A percentile compares a stretch with the other conserved stretches of the same genome.
Conservation (phyloP, 2,888 invertebrate genomes). For the Epistrophe eligans region DNA sequence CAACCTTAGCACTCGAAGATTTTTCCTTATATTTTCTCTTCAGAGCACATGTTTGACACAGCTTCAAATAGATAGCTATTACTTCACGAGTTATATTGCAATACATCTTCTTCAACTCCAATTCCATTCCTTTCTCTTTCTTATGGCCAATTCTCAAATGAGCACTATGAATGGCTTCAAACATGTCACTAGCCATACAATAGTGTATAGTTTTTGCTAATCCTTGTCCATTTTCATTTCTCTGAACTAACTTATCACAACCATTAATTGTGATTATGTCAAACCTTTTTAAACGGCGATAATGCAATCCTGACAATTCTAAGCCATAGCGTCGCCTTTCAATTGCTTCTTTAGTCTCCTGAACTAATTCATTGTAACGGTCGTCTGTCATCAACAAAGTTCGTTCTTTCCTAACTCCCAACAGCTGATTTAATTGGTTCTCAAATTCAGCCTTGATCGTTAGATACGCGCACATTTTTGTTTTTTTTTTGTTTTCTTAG, state of each 20-base stretch:
- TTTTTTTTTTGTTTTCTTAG: background rate
- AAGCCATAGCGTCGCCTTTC: conserved; percentile 28
- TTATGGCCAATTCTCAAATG: conserved; percentile 65
- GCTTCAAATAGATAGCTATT: conserved; percentile 57
- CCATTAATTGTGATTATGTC: conserved; percentile 45
- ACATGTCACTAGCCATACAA: conserved; percentile 56
- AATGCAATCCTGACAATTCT: conserved; percentile 45
- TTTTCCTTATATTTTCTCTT: conserved; percentile 37
- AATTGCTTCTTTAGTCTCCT: conserved; percentile 45
- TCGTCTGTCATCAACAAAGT: conserved; percentile 46
- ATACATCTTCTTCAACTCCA: conserved; percentile 57
- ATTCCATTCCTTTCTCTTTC: conserved; percentile 62
- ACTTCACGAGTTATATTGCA: conserved; percentile 66
- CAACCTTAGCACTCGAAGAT: conserved; percentile 9
- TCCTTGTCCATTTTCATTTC: conserved; percentile 16
- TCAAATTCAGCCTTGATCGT: conserved; percentile 51
- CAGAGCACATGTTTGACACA: conserved; percentile 64
- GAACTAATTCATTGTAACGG: conserved; percentile 44
- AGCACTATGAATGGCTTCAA: conserved; percentile 45
- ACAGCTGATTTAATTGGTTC: conserved; percentile 47
- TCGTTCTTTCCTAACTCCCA: conserved; percentile 40
- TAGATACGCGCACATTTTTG: conserved; percentile 13
- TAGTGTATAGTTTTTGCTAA: conserved; percentile 18
- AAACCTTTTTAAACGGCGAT: conserved; percentile 54
- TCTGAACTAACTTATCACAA: conserved; percentile 31